Evolutionary conservation across 2,888 invertebrate genomes (phyloP).

Genomic region (Gryllus longicercus): DNA sequence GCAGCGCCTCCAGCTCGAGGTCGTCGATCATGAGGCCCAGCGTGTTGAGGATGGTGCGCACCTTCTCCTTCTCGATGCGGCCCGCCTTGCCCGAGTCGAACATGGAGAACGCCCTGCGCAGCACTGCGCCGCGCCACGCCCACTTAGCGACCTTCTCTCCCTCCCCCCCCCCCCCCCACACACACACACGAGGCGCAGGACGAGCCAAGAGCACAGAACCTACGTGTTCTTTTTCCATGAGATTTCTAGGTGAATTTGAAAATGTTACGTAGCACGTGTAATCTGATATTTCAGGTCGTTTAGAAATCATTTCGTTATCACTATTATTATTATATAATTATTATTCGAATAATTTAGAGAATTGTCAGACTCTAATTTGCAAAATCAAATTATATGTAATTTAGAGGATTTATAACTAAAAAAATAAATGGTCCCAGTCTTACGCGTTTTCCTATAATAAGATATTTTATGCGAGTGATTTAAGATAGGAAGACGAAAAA

Average conservation of each 20-base stretch:
- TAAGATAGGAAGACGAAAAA: no score
- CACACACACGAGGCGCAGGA: not conserved
- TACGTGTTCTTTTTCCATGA: not conserved
- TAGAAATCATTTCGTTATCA: no score
- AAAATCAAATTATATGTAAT: not conserved
- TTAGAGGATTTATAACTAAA: no score
- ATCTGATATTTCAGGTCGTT: no score
- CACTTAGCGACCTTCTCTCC: no score
- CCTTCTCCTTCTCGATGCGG: constrained; percentile 74
- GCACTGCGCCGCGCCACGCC: constrained; percentile 53
- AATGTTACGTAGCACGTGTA: not conserved
- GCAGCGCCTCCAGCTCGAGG: constrained; percentile 69
- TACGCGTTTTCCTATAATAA: no score
- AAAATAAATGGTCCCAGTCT: no score
- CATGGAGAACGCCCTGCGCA: constrained; percentile 78
- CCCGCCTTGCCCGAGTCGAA: constrained; percentile 78
- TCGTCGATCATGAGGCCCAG: constrained; percentile 78
- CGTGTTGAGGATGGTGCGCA: constrained; percentile 73
- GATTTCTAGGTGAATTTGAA: not conserved
- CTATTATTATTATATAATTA: no score
- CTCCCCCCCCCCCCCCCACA: no score
- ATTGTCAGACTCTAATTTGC: not conserved
- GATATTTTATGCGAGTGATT: no score
- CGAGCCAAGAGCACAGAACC: not conserved
- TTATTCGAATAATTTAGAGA: no score